These are phyloP conservation scores for Podarcis raffonei DNA, from an alignment of 2,113 vertebrate species.

Conservation along the genomic window DNA sequence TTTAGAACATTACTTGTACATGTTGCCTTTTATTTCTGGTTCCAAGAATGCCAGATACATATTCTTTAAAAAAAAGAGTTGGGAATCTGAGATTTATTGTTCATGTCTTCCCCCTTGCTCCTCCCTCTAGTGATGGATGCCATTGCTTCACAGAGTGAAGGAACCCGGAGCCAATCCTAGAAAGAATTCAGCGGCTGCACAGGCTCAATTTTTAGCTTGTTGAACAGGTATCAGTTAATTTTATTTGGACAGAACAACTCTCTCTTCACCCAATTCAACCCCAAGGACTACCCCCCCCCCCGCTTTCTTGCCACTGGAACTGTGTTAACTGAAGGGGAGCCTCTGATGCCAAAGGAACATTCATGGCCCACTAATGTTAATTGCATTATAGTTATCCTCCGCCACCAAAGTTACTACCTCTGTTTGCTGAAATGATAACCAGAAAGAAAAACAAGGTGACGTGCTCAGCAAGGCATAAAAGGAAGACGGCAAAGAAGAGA, in stretches of 20 bases:
- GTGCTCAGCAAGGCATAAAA: slow-evolving; percentile 13
- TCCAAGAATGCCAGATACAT: too few species aligned
- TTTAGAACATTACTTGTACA: too few species aligned
- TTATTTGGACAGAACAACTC: background rate
- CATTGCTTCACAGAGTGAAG: background rate
- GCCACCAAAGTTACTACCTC: background rate
- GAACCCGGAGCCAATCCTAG: background rate
- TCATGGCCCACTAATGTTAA: background rate
- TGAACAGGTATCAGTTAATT: background rate
- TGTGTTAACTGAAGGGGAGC: background rate
- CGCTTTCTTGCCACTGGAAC: background rate
- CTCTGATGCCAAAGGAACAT: background rate
- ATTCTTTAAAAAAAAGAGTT: too few species aligned
- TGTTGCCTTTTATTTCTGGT: background rate
- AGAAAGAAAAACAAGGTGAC: background rate
- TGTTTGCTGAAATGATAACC: background rate
- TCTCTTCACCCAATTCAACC: background rate
- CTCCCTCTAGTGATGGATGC: background rate
- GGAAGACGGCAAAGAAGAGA: background rate
- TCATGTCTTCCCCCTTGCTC: too few species aligned
- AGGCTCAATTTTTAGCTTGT: background rate
- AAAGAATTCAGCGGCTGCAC: background rate
- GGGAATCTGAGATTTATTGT: too few species aligned
- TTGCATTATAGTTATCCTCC: background rate
- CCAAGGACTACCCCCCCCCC: background rate